Evolutionary conservation across 2,888 invertebrate genomes (phyloP), one percentile per base, ranked within the genome.

Genomic region (Tolmerus cingulatus): DNA sequence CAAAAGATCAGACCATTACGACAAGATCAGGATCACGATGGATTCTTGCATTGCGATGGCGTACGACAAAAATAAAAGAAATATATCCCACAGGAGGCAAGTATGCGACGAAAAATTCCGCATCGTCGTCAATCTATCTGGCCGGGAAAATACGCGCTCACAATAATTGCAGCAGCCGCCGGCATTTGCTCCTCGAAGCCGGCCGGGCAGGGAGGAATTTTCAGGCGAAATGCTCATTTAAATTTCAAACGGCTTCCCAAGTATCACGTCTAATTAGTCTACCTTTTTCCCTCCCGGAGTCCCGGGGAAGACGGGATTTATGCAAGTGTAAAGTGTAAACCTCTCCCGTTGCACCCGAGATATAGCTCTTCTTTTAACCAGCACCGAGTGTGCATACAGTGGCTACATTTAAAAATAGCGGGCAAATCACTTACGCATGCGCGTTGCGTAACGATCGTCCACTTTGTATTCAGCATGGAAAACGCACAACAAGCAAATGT

Each of bases 391-490:
- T n/a, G n/a, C n/a, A n/a, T n/a, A 40, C 12, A 19, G 66, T 66
- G 12, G 66, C 66, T 14, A 78, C 43, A 23, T 78, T 51, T 34
- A 81, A 81, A 81, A 81, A 55, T 55, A 81, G 34, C 55, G 16
- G 16, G 55, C 30, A 14, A 81, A 51, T 34, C 55, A 81, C 34
- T 81, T 81, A 81, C 81, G 81, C 81, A 81, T 81, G 81, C 81
- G 81, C 37, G n/a, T 81, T 81, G 30, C 34, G 55, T 81, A 81
- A 81, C 16, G 27, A 27, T 81, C 7, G 23, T 16, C 30, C 43
- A 43, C 40, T 79, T 19, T 46, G 43, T 46, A 46, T 43, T 40
- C 43, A 81, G 27, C n/a, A 81, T 43, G 78, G 2, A 55, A 2
- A 4, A 12, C 78, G 46, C 51, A 46, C 40, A 43, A 27, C 27